Conservation (phyloP, 2,888 invertebrate species). For the Cerastis rubricosa region DNA sequence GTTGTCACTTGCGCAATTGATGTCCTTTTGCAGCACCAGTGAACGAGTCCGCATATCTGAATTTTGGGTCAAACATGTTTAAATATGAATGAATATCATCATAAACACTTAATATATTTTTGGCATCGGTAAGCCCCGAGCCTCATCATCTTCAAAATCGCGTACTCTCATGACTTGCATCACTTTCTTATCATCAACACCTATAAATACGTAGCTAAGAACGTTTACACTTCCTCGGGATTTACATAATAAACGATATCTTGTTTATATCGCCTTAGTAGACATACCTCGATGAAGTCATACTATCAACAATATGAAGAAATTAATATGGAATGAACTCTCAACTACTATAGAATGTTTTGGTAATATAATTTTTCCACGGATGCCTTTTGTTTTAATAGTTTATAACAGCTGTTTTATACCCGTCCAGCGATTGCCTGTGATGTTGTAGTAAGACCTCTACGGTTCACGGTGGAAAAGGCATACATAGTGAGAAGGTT, state of each 20-base stretch:
- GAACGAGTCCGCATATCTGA: not conserved
- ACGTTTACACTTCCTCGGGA: conserved; percentile 66
- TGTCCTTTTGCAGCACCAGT: not conserved
- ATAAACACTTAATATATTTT: no score
- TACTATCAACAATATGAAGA: conserved; percentile 19
- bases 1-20: not conserved
- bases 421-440: not conserved
- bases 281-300: conserved; percentile 24
- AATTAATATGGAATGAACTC: conserved; percentile 1
- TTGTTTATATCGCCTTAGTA: conserved; percentile 68
- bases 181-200: conserved; percentile 65
- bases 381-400: not conserved
- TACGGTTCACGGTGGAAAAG: not conserved
- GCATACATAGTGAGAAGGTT: no score
- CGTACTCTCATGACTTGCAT: conserved; percentile 51
- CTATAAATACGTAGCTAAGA: conserved; percentile 60
- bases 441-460: not conserved
- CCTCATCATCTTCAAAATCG: conserved; percentile 13
- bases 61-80: not conserved
- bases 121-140: not conserved
- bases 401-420: not conserved
- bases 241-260: conserved; percentile 71
- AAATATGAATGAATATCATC: no score
- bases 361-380: not conserved
- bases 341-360: not conserved